Percentiles rank a stretch among this genome's conserved stretches.
Conservation (phyloP, 2,113 vertebrate species). For the Vimba vimba region DNA sequence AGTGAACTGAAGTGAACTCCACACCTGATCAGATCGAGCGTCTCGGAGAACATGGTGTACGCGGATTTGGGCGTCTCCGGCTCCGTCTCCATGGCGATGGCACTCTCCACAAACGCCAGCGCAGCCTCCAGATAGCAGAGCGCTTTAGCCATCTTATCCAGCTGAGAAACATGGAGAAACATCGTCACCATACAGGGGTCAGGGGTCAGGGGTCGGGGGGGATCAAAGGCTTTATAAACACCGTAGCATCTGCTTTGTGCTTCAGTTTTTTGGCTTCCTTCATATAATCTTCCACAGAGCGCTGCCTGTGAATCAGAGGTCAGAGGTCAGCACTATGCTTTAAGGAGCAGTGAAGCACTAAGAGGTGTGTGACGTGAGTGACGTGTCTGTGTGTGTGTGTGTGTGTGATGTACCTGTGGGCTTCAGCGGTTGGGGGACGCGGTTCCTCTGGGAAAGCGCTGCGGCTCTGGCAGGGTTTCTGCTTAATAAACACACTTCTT, state of each 20-base stretch:
- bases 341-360: no score
- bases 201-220: not conserved
- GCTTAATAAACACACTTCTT: not conserved
- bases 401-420: no score
- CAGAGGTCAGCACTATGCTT: not conserved
- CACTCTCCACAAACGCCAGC: slow-evolving; percentile 89
- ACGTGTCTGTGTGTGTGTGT: no score
- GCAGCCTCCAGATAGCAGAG: slow-evolving; percentile 90
- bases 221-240: slow-evolving; percentile 50
- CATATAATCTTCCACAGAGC: slow-evolving; percentile 84
- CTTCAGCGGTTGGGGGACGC: no score
- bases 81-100: slow-evolving; percentile 86
- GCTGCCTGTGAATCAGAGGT: slow-evolving; percentile 69
- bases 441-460: not conserved
- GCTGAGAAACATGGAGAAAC: slow-evolving; percentile 65
- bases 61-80: slow-evolving; percentile 81
- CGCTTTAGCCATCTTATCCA: slow-evolving; percentile 85
- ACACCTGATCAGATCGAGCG: slow-evolving; percentile 89
- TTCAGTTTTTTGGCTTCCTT: slow-evolving; percentile 93
- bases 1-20: no score
- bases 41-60: slow-evolving; percentile 87
- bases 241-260: slow-evolving; percentile 94
- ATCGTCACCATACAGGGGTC: not conserved
- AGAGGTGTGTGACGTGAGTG: no score
- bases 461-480: not conserved